Base-by-base conservation (phyloP, 2,113 vertebrate genomes). In the Acrocephalus kingi region DNA sequence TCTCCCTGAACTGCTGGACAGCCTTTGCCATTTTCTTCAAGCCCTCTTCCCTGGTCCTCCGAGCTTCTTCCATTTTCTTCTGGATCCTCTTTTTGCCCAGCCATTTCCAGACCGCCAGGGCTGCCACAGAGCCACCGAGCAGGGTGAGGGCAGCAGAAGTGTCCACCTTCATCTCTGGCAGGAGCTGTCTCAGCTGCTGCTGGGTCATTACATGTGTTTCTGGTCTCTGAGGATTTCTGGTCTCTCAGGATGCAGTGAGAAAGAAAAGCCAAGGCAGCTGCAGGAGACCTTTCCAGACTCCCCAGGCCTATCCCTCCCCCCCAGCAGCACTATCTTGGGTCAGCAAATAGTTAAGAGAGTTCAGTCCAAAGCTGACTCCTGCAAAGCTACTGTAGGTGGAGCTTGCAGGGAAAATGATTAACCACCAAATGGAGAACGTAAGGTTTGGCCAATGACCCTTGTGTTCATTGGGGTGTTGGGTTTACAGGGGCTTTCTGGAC, bases 11-110 rank as follows among this genome's bases (percentile, higher is more conserved):
- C 71, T 87, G 56, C 85, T 94, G 89, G 33, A 96, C 87, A 59
- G 81, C 87, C 87, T 94, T 95, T 78, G 91, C 93, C 83, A 97
- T 96, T 81, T 93, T 92, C 78, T 82, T 79, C 93, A 97, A 5
- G 11, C 96, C 69, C 25, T 79, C 82, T 46, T 96, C 87, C 64
- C 73, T 80, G 17, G 33, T 89, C 27, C 55, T 94, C 18, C 6
- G 81, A 80, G 92, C 95, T 31, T 96, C 95, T 94, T 97, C 79
- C 11, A 96, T 96, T 72, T 89, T 88, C 84, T 83, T 86, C 41
- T 84, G 84, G 48, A 92, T 92, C 37, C 12, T 64, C 55, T 87
- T 96, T 67, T 51, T 94, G 16, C 52, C 6, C 84, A 94, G 41
- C 95, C 97, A 95, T 86, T 87, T 96, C 95, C 95, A 87, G 84